Conservation (phyloP, 53 echinoderm and acorn worm species). For the Holothuria leucospilota region DNA sequence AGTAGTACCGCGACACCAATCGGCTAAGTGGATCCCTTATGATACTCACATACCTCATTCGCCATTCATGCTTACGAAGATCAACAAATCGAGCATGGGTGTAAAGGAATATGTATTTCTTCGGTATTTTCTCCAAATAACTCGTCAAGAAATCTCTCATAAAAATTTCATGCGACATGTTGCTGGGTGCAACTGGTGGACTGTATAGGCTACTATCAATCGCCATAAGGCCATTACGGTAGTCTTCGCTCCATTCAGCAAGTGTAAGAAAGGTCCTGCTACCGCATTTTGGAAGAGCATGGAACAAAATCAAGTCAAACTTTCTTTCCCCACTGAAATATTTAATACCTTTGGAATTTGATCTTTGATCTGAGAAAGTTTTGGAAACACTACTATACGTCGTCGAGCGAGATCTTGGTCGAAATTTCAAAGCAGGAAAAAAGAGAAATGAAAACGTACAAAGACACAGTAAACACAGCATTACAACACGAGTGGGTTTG, state of each 20-base stretch:
- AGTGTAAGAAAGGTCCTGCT: constrained; percentile 13
- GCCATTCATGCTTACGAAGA: background rate
- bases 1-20: constrained; percentile 25
- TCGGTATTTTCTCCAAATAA: background rate
- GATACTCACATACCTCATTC: background rate
- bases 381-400: too few relatives aligned
- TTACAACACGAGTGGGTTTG: too few relatives aligned
- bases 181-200: background rate
- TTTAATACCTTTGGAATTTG: too few relatives aligned
- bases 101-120: background rate
- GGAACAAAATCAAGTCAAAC: background rate
- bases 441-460: too few relatives aligned
- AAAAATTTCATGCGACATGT: background rate
- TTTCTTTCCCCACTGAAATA: too few relatives aligned
- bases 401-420: too few relatives aligned
- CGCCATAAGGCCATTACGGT: background rate
- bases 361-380: too few relatives aligned
- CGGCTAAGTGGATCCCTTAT: constrained; percentile 13
- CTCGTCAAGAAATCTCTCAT: background rate
- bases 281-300: constrained; percentile 36
- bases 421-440: too few relatives aligned
- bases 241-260: background rate
- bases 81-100: constrained; percentile 23
- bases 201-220: background rate
- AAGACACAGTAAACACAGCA: too few relatives aligned